phyloP scores from a whole-genome alignment of 2,113 vertebrate genomes.

The Bufo gargarizans region DNA sequence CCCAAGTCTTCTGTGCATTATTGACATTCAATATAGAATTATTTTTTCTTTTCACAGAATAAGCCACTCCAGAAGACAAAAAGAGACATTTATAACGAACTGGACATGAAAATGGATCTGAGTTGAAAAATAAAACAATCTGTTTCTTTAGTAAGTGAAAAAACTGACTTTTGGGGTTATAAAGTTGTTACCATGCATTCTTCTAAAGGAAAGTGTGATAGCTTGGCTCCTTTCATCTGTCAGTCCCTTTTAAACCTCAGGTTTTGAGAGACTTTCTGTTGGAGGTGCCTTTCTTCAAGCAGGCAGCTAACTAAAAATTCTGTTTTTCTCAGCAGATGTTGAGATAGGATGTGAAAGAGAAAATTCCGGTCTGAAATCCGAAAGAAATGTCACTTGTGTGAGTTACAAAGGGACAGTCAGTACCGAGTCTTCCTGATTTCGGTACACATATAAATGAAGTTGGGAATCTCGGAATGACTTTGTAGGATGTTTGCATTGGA shows the following conservation, averaged over 20 bases:
- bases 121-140: conserved; percentile 61
- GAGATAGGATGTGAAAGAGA: conserved; percentile 73
- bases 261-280: conserved; percentile 65
- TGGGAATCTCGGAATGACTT: conserved; percentile 12
- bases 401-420: conserved; percentile 71
- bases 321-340: conserved; percentile 74
- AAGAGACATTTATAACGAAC: conserved; percentile 44
- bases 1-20: not conserved
- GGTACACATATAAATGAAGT: conserved; percentile 5
- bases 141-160: conserved; percentile 50
- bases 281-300: conserved; percentile 65
- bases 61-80: conserved; percentile 36
- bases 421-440: conserved; percentile 55
- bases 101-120: conserved; percentile 59
- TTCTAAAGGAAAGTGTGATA: conserved; percentile 67
- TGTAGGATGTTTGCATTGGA: conserved; percentile 41
- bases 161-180: conserved; percentile 61
- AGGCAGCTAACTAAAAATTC: conserved; percentile 72
- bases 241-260: conserved; percentile 67
- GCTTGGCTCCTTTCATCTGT: conserved; percentile 64
- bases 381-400: conserved; percentile 77
- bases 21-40: not conserved
- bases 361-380: conserved; percentile 74
- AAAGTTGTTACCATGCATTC: conserved; percentile 69
- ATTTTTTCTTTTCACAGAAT: not conserved